Base-by-base conservation (phyloP, 2,797 vertebrate species). In the Phyllotis vaccarum region DNA sequence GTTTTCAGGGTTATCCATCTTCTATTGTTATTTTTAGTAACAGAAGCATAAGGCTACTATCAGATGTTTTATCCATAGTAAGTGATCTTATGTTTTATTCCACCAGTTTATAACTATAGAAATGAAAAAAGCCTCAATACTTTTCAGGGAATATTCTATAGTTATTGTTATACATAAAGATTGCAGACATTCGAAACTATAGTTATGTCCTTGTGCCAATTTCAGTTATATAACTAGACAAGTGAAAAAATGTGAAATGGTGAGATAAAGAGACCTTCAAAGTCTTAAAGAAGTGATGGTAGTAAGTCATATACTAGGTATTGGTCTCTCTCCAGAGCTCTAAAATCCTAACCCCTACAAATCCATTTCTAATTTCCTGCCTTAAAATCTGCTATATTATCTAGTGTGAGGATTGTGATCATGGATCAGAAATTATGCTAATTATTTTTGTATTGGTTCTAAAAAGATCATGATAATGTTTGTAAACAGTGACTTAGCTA, bases 401-500 rank as follows among this genome's bases (percentile, higher is more conserved):
- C 34, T 80, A 12, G 3, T 79, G 83, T 80, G 13, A 91, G 24
- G 1, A 80, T 88, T 43, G 86, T 88, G n/a, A 86, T 72, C 76
- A 89, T n/a, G 95, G 86, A 87, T 52, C 16, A 93, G 22, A 96
- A 95, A 62, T 78, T 94, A 74, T 1, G 66, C 58, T 72, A 87
- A 37, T 90, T 64, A 49, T 75, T 62, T 72, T 82, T 10, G 80
- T 72, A 5, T 87, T 94, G 83, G 12, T 80, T 90, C 70, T 96
- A 60, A 91, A 97, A 91, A 40, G 70, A 43, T 74, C 37, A 43
- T 9, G 94, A 58, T 95, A 93, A 91, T 86, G 34, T 78, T 91
- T 64, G 96, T 94, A 62, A 96, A 95, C 64, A 95, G 8, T 89
- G 60, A 96, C 11, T 54, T 93, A 64, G 37, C 62, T 91, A 92